Evolutionary conservation across 2,888 invertebrate genomes (phyloP).

Genomic region (Strigamia maritima): DNA sequence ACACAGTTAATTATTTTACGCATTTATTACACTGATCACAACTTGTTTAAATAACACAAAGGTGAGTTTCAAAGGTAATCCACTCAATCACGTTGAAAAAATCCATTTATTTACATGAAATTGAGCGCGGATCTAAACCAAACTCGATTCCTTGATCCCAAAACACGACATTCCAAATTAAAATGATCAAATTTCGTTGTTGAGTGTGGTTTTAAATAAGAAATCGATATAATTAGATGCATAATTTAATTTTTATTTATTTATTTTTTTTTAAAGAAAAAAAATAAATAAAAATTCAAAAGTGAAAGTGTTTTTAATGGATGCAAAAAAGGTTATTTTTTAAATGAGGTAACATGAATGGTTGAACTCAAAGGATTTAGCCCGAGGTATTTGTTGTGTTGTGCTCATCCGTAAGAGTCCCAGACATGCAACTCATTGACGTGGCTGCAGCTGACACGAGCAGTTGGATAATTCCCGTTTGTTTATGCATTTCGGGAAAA

Average conservation of each 20-base stretch:
- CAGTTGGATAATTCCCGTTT: neutral
- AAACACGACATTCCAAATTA: neutral
- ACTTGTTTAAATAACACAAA: neutral
- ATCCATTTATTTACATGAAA: neutral
- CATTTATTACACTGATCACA: conserved; percentile 3
- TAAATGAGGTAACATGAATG: neutral
- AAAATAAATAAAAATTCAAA: no score
- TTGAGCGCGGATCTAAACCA: neutral
- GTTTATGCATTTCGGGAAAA: neutral
- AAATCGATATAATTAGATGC: no score
- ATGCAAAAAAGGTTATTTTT: neutral
- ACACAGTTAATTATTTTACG: neutral
- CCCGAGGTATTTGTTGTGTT: conserved; percentile 31
- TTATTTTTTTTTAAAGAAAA: neutral
- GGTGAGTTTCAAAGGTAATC: neutral
- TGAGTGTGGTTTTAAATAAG: no score
- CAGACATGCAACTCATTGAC: conserved; percentile 24
- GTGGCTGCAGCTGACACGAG: conserved; percentile 30
- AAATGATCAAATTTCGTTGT: no score
- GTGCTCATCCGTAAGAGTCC: conserved; percentile 8
- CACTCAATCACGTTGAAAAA: neutral
- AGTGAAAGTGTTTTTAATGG: neutral
- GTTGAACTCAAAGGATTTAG: conserved; percentile 23
- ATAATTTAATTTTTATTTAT: neutral
- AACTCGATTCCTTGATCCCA: neutral